A percentile compares a stretch with the other conserved stretches of the same genome.
phyloP scores from a whole-genome alignment of 2,797 vertebrate genomes.

The Coranthus polyacanthus region DNA sequence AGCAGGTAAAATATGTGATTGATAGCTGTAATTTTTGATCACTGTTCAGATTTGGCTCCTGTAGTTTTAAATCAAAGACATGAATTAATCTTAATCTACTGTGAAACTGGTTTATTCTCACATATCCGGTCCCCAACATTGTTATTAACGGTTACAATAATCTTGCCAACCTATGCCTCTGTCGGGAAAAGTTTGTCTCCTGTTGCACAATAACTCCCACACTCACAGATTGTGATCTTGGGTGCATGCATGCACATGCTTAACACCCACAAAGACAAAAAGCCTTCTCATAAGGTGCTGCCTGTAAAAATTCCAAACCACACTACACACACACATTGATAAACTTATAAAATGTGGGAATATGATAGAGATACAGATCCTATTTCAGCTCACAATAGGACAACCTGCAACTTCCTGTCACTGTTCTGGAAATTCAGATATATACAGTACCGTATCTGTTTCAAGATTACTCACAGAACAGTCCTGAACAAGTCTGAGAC shows the following conservation, averaged over 20 bases:
- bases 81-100: too few species aligned
- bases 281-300: background rate
- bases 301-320: constrained; percentile 4
- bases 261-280: background rate
- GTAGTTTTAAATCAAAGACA: too few species aligned
- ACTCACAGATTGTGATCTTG: constrained; percentile 17
- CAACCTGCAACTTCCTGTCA: background rate
- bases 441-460: too few species aligned
- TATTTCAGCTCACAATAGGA: background rate
- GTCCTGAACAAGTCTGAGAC: too few species aligned
- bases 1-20: too few species aligned
- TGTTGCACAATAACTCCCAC: constrained; percentile 11
- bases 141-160: constrained; percentile 11
- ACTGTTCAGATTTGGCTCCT: too few species aligned
- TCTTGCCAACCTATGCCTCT: background rate
- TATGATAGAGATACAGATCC: background rate
- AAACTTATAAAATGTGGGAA: background rate
- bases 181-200: constrained; percentile 7
- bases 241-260: constrained; percentile 15
- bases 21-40: too few species aligned
- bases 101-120: background rate
- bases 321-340: background rate
- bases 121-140: rapidly evolving
- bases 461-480: too few species aligned
- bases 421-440: background rate